Base-by-base conservation (phyloP, 2,888 invertebrate species). In the Proisotoma minuta region DNA sequence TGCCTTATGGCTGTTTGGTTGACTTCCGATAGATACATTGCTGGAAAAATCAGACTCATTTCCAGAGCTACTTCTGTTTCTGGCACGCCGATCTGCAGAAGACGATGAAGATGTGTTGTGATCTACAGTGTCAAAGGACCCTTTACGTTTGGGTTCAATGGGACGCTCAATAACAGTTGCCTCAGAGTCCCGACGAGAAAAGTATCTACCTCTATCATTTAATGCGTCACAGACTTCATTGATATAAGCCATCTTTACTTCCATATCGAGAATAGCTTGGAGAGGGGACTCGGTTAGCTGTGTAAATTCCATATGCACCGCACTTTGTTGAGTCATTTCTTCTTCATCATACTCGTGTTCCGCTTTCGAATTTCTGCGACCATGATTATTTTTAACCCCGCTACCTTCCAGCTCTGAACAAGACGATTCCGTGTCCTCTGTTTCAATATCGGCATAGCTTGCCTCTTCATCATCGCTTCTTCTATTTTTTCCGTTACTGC, bases 401-500 rank as follows among this genome's bases (percentile, higher is more conserved):
- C 67, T 60, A 3, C 69, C 69, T 34, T 72, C 70, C 48, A 70
- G 48, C 59, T 72, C 72, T 5, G 70, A 70, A 52, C 69, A 69
- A 4, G 71, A 72, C 0, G 71, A 72, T 60, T 73, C 73, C 1
- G 73, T 69, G 57, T 71, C 74, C 51, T 72, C 72, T 18, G 71
- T 69, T 47, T 74, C 73, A 0, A 68, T 66, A 70, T 74, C 59
- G 59, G 64, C 71, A 57, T 51, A 68, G 58, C 68, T 74, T 62
- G 72, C 65, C 58, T 74, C 77, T 24, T 79, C 77, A 43, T 78
- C 78, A 12, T 75, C 73, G 77, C 86, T 84, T 76, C 87, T 86
- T 68, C 88, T 82, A 58, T 69, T 67, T 22, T 69, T 65, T 0
- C 64, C 65, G 79, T 87, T 86, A 74, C 88, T 84, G 69, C 87